Evolutionary conservation across 2,888 invertebrate genomes (phyloP).

Genomic region (Erynnis tages): DNA sequence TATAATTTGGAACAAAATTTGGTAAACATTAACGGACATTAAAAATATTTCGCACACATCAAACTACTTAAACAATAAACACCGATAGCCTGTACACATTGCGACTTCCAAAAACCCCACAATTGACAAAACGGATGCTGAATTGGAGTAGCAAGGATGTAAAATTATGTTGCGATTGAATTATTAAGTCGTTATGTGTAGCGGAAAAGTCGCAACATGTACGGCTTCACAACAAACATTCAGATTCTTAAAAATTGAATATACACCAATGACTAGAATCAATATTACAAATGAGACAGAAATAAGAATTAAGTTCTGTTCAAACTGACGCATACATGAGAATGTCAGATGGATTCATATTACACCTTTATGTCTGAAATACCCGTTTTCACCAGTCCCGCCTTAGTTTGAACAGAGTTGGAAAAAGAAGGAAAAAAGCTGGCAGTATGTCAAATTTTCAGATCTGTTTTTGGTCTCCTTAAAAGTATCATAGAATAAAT

Average conservation of each 20-base stretch:
- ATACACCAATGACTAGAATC: conserved; percentile 18
- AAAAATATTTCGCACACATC: conserved; percentile 7
- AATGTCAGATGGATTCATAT: neutral
- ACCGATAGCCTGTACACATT: too few relatives aligned
- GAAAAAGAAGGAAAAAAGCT: neutral
- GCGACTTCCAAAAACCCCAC: too few relatives aligned
- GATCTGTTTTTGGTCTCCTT: conserved; percentile 4
- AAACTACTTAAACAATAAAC: conserved; percentile 16
- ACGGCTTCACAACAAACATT: conserved; percentile 7
- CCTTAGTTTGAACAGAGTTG: conserved; percentile 2
- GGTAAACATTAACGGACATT: conserved; percentile 1
- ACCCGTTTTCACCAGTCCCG: neutral
- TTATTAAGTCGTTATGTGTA: too few relatives aligned
- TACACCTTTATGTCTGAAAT: neutral
- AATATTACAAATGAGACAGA: conserved; percentile 1
- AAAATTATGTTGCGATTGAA: too few relatives aligned
- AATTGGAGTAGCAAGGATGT: too few relatives aligned
- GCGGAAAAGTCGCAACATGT: too few relatives aligned
- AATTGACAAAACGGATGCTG: too few relatives aligned
- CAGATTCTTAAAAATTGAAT: conserved; percentile 14
- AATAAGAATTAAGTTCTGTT: neutral
- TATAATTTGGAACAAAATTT: conserved; percentile 11
- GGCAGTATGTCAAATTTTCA: conserved; percentile 17
- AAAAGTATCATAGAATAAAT: conserved; percentile 4
- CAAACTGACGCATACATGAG: conserved; percentile 8